Evolutionary conservation across 2,113 vertebrate genomes (phyloP).

Genomic region (Oncorhynchus clarkii): DNA sequence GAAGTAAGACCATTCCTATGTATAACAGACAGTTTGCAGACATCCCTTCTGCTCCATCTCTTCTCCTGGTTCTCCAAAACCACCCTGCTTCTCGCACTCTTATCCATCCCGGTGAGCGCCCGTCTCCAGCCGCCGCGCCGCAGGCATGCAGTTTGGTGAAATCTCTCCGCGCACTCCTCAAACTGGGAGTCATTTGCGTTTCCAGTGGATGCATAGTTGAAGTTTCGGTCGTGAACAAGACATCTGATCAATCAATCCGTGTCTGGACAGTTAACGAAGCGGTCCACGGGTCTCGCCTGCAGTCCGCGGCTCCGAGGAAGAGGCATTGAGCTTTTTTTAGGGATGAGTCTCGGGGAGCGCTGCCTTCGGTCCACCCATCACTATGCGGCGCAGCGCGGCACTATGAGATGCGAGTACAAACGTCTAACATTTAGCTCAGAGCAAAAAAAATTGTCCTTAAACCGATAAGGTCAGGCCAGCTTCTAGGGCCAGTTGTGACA

Average conservation of each 20-base stretch:
- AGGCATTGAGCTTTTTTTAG: constrained; percentile 48
- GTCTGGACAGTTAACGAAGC: constrained; percentile 38
- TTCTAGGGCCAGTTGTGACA: neutral
- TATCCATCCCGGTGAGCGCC: constrained; percentile 39
- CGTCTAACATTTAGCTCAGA: constrained; percentile 43
- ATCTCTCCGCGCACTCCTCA: constrained; percentile 63
- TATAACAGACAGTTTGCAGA: constrained; percentile 56
- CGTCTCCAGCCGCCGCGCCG: constrained; percentile 37
- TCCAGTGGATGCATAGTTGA: constrained; percentile 68
- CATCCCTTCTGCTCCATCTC: constrained; percentile 57
- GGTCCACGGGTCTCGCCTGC: constrained; percentile 56
- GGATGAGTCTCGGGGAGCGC: constrained; percentile 56
- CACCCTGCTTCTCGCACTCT: constrained; percentile 51
- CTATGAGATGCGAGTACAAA: constrained; percentile 29
- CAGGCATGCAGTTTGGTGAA: constrained; percentile 41
- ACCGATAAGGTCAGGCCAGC: neutral
- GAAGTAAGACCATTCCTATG: constrained; percentile 60
- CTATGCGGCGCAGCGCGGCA: constrained; percentile 59
- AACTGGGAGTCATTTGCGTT: constrained; percentile 70
- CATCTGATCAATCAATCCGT: constrained; percentile 70
- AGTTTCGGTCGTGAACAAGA: constrained; percentile 70
- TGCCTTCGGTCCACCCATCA: constrained; percentile 60
- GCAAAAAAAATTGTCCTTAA: too few species aligned
- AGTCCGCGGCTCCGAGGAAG: constrained; percentile 52
- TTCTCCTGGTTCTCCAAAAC: constrained; percentile 52